phyloP scores from a whole-genome alignment of 2,113 vertebrate species.

The Aegotheles bennettii region DNA sequence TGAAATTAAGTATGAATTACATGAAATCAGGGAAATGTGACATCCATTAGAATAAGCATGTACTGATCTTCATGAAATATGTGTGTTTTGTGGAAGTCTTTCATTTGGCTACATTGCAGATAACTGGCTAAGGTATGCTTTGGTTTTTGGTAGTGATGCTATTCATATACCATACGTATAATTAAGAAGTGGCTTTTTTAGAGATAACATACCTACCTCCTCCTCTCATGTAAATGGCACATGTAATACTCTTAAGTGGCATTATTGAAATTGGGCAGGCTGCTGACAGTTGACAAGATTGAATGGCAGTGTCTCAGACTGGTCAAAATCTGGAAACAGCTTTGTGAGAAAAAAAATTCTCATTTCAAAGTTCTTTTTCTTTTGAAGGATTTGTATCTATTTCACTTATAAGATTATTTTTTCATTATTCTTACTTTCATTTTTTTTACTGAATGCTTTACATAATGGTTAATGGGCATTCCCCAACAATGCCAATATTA shows the following conservation, averaged over 20 bases:
- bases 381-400: background rate
- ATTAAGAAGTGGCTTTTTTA: background rate
- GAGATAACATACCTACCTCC: background rate
- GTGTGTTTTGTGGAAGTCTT: background rate
- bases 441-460: background rate
- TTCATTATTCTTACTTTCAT: background rate
- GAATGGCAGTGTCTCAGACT: background rate
- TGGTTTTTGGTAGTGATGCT: background rate
- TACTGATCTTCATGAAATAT: background rate
- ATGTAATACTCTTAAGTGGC: background rate
- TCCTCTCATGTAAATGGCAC: background rate
- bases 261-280: background rate
- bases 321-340: background rate
- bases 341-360: background rate
- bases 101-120: background rate
- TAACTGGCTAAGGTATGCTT: background rate
- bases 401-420: background rate
- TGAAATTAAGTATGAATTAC: background rate
- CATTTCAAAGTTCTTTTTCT: background rate
- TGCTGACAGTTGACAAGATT: background rate
- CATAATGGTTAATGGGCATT: background rate
- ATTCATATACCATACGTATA: background rate
- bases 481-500: background rate
- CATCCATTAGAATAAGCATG: background rate
- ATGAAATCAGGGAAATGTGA: background rate